Evolutionary conservation across 92 coral and sea anemone genomes (phyloP).

Genomic region (Paragorgia papillata): DNA sequence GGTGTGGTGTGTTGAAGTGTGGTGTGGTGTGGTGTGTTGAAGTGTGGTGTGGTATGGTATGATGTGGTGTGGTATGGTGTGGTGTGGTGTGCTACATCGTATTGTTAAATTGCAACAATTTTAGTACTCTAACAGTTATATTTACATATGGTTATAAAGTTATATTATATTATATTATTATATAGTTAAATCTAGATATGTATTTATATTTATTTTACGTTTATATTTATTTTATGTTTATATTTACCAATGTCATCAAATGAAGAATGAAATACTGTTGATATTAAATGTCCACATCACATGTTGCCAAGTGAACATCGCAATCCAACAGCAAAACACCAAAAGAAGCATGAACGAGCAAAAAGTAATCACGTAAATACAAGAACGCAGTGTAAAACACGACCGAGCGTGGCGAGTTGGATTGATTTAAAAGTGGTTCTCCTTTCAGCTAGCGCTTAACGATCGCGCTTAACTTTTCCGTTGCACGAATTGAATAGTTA

Average conservation of each 20-base stretch:
- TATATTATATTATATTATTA: background rate
- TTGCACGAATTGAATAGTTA: too few relatives aligned
- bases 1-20: too few relatives aligned
- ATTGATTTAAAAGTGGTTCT: too few relatives aligned
- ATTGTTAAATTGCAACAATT: background rate
- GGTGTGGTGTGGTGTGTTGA: too few relatives aligned
- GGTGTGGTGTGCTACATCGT: too few relatives aligned
- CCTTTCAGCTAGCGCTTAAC: too few relatives aligned
- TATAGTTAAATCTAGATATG: background rate
- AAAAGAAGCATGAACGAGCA: conserved; percentile 8
- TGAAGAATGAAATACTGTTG: conserved; percentile 5
- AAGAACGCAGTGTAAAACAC: background rate
- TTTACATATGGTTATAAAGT: background rate
- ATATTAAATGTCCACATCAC: conserved; percentile 21
- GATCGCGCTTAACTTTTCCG: too few relatives aligned
- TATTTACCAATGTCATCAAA: conserved; percentile 21
- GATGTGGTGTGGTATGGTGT: too few relatives aligned
- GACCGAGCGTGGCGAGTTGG: too few relatives aligned
- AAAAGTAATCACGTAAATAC: background rate
- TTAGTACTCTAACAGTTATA: background rate
- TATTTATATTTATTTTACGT: background rate
- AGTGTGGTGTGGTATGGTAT: too few relatives aligned
- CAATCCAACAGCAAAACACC: background rate
- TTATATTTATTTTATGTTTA: conserved; percentile 10
- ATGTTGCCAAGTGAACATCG: conserved; percentile 12